Evolutionary conservation across 2,113 vertebrate species (phyloP).

Genomic region (Asarcornis scutulata): DNA sequence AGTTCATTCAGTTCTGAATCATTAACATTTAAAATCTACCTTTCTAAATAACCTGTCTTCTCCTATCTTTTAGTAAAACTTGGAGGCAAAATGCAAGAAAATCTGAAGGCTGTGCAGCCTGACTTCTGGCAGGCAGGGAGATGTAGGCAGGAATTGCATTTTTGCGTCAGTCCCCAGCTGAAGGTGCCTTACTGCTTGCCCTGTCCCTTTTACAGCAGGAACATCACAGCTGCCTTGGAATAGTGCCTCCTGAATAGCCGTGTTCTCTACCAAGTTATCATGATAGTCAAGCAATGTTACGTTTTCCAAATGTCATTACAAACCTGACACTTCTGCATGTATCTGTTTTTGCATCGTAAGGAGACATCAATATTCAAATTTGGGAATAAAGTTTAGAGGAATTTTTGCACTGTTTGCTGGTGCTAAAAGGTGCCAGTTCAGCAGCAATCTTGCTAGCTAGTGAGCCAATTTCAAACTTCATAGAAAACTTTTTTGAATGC

Average conservation of each 20-base stretch:
- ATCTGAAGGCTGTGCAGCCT: neutral
- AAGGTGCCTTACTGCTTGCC: neutral
- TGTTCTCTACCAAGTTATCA: neutral
- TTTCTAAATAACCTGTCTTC: neutral
- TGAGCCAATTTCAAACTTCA: neutral
- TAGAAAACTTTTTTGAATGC: neutral
- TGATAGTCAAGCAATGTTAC: neutral
- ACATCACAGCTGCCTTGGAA: neutral
- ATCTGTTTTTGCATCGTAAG: neutral
- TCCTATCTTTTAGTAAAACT: neutral
- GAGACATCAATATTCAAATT: neutral
- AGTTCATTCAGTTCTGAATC: neutral
- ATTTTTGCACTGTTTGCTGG: neutral
- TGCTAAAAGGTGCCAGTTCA: neutral
- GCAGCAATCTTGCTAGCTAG: neutral
- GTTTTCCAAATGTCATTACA: neutral
- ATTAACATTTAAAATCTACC: neutral
- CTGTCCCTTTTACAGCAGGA: neutral
- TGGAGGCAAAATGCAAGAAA: neutral
- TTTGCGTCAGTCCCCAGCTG: neutral
- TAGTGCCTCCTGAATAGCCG: neutral
- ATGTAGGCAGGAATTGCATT: fast-evolving
- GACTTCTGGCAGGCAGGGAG: neutral
- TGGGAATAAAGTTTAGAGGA: neutral
- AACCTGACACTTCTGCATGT: neutral